Evolutionary conservation across 2,797 vertebrate species (phyloP), one percentile per base, ranked within the genome.

Genomic region (Diglossa cyanea): DNA sequence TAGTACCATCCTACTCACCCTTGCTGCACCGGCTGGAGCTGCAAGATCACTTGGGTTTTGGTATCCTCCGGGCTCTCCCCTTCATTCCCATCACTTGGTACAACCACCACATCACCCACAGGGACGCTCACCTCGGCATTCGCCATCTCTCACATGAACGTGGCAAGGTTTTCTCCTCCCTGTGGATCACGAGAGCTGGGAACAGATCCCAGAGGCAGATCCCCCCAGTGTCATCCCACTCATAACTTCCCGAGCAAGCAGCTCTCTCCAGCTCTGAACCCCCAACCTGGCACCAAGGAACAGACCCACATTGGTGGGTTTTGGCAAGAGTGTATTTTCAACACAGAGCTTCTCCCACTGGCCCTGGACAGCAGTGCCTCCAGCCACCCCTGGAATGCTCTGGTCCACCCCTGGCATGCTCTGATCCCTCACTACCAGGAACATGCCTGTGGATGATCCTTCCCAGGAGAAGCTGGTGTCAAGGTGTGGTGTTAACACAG

Each of bases 11-110:
- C 66, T 74, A 95, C 98, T 98, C 98, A 99, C 99, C 99, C 98
- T 55, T 98, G 98, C 57, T 98, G 97, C 95, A 99, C 98, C 5
- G 99, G 98, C 94, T 99, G 99, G 66, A 98, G 98, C 96, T 99
- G 99, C 94, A 99, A 92, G 91, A 99, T 98, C 95, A 99, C 99
- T 97, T 98, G 98, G 77, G 98, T 99, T 97, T 99, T 99, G 88
- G 97, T 98, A 44, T 98, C 98, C 97, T 99, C 98, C 51, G 98
- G 98, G 15, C 98, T 98, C 82, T 98, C 98, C 58, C 97, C 98
- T 95, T 98, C 98, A 67, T 98, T 98, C 21, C 97, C 98, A 30
- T 98, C 98, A 79, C 98, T 98, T 96, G 98, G 99, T 92, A 98
- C 98, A 90, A 98, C 98, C 96, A 98, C 98, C 89, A 98, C 98